A percentile compares a stretch with the other conserved stretches of the same genome.
Conservation (phyloP, 1,140 invertebrate species). For the Planococcus citri region DNA sequence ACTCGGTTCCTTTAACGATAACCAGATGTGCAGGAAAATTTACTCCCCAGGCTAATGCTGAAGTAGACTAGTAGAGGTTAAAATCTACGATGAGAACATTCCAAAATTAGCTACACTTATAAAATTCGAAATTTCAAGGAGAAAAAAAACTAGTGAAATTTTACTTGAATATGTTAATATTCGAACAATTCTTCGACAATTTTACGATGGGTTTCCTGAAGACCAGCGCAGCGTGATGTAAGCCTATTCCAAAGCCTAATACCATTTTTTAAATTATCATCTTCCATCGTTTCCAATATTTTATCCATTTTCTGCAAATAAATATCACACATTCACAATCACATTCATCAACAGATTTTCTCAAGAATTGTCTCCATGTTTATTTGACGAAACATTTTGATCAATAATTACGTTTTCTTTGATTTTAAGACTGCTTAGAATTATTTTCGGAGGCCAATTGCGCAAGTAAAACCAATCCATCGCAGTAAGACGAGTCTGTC, state of each 20-base stretch:
- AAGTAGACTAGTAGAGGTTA: conserved; percentile 95
- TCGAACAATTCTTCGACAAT: conserved; percentile 91
- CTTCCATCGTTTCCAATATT: conserved; percentile 62
- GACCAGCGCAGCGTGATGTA: conserved; percentile 96
- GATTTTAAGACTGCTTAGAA: conserved; percentile 88
- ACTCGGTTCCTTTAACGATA: conserved; percentile 82
- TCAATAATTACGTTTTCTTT: conserved; percentile 42
- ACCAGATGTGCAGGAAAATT: conserved; percentile 94
- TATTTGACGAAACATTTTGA: not conserved
- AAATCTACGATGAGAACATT: conserved; percentile 44
- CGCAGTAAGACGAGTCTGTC: conserved; percentile 94
- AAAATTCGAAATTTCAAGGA: not conserved
- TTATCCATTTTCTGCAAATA: conserved; percentile 53
- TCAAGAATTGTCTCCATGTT: too few relatives aligned
- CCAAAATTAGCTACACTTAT: not conserved
- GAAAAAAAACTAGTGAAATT: not conserved
- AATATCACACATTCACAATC: too few relatives aligned
- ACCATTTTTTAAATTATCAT: conserved; percentile 86
- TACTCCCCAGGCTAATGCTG: conserved; percentile 97
- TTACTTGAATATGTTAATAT: conserved; percentile 90
- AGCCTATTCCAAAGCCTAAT: conserved; percentile 91
- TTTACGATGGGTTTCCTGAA: conserved; percentile 83
- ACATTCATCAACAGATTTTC: too few relatives aligned
- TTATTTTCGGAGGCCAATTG: conserved; percentile 81
- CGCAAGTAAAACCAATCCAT: conserved; percentile 90